phyloP scores from a whole-genome alignment of 2,888 invertebrate species.

The Theretra japonica region DNA sequence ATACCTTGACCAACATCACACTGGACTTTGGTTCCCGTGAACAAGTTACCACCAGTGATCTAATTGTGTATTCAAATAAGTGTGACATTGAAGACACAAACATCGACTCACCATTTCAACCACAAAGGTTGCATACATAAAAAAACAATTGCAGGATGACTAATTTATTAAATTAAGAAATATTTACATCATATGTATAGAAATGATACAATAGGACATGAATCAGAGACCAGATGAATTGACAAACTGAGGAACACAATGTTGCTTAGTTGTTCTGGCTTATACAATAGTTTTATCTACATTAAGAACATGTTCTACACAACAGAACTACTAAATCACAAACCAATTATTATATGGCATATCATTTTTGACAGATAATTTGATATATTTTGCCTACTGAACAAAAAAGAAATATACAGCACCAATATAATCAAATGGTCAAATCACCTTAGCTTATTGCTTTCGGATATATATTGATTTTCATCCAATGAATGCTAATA shows the following conservation, averaged over 20 bases:
- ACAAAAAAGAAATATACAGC: too few species aligned
- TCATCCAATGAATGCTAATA: too few species aligned
- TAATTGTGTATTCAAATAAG: neutral
- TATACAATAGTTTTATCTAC: conserved; percentile 6
- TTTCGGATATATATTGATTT: too few species aligned
- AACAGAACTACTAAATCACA: conserved; percentile 18
- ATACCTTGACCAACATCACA: too few species aligned
- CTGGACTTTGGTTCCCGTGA: too few species aligned
- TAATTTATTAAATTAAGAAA: conserved; percentile 46
- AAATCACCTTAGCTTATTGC: too few species aligned
- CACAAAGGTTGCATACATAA: conserved; percentile 27
- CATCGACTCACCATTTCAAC: too few species aligned
- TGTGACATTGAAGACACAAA: neutral
- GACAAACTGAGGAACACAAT: conserved; percentile 34
- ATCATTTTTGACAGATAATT: conserved; percentile 23
- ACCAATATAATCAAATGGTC: too few species aligned
- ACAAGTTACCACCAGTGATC: too few species aligned
- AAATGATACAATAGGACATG: conserved; percentile 37
- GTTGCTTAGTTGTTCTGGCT: conserved; percentile 12
- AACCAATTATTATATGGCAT: conserved; percentile 18
- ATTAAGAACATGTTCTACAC: neutral
- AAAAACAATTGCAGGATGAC: conserved; percentile 56
- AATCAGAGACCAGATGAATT: conserved; percentile 41
- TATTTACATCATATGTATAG: conserved; percentile 66
- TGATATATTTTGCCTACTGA: too few species aligned